Percentiles rank a stretch among this genome's conserved stretches.
These are phyloP conservation scores for Tragopan temminckii DNA, from an alignment of 2,797 vertebrate genomes.

Conservation along the genomic window DNA sequence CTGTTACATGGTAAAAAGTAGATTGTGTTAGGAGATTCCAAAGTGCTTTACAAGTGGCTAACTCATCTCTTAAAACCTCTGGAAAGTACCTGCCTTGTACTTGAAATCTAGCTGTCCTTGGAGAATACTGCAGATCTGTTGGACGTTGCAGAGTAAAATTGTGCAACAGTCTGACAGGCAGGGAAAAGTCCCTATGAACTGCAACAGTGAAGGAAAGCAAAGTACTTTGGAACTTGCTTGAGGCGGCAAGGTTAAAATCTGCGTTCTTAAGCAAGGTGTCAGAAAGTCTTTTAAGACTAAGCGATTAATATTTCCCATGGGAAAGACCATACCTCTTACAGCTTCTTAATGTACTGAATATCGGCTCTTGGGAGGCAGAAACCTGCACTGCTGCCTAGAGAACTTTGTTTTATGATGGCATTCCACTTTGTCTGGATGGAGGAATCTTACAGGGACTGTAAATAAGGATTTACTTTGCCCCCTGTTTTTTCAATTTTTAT, in stretches of 20 bases:
- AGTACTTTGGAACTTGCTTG: constrained; percentile 44
- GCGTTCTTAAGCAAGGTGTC: constrained; percentile 39
- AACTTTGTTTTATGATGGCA: neutral
- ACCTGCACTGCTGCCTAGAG: neutral
- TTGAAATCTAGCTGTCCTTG: neutral
- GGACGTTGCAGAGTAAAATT: neutral
- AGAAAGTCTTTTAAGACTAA: constrained; percentile 11
- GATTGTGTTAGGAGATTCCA: neutral
- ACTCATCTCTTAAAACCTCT: neutral
- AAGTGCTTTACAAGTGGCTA: neutral
- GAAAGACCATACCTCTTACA: neutral
- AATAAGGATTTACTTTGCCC: neutral
- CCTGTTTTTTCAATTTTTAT: neutral
- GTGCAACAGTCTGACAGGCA: neutral
- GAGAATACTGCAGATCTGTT: neutral
- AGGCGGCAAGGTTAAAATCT: constrained; percentile 55
- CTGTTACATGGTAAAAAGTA: neutral
- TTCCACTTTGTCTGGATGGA: neutral
- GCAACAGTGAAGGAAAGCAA: neutral
- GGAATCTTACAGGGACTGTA: neutral
- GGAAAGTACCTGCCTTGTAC: neutral
- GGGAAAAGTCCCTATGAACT: neutral
- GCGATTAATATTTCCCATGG: constrained; percentile 51
- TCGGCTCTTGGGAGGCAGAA: neutral
- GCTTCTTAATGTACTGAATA: neutral